Conservation (phyloP, 2,113 vertebrate genomes). For the Vulpes vulpes region DNA sequence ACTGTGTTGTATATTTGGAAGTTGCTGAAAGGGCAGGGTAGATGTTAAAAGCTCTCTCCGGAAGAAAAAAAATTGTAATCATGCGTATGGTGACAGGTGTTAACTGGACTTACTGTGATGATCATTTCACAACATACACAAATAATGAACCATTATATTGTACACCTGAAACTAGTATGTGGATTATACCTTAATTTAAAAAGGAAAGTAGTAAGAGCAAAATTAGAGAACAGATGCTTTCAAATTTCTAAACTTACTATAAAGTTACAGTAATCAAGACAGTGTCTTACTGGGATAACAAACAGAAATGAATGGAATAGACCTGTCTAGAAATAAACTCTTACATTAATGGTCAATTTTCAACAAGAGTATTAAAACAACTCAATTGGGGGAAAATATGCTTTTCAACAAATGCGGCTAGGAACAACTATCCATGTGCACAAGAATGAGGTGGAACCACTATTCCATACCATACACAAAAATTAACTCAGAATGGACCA, state of each 20-base stretch:
- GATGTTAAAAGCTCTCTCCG: not conserved
- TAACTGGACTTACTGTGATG: not conserved
- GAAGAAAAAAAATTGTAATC: not conserved
- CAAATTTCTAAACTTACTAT: not conserved
- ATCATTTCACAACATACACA: not conserved
- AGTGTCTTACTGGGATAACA: not conserved
- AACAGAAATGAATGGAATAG: not conserved
- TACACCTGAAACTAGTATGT: not conserved
- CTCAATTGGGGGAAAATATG: not conserved
- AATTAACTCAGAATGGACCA: not conserved
- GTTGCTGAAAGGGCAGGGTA: not conserved
- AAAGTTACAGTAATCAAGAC: not conserved
- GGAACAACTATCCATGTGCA: not conserved
- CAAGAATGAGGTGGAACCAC: not conserved
- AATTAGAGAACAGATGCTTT: not conserved
- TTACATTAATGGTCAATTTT: not conserved
- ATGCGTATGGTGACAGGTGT: not conserved
- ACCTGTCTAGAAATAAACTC: not conserved
- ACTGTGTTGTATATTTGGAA: not conserved
- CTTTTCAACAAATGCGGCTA: not conserved
- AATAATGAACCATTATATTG: not conserved
- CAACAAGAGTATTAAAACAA: not conserved
- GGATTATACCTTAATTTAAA: not conserved
- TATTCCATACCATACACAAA: not conserved
- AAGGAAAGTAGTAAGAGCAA: not conserved